Percentiles rank a stretch among this genome's conserved stretches.
Evolutionary conservation across 2,113 vertebrate genomes (phyloP).

Genomic region (Rhodinocichla rosea): DNA sequence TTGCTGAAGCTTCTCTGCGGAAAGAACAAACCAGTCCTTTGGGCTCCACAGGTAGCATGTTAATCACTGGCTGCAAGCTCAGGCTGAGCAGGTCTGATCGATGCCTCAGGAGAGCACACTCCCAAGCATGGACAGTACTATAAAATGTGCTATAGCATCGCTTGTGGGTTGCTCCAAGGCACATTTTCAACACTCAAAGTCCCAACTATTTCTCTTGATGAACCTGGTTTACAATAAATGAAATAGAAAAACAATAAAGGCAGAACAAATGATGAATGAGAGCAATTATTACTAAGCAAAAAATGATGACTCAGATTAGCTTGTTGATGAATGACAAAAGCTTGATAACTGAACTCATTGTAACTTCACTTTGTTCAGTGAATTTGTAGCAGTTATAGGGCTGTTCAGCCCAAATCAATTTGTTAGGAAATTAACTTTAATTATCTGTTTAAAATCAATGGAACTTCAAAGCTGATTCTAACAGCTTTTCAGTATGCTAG

Average conservation of each 20-base stretch:
- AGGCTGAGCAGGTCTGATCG: neutral
- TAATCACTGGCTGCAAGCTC: neutral
- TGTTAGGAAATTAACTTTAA: slow-evolving; percentile 17
- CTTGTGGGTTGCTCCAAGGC: neutral
- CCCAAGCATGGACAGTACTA: neutral
- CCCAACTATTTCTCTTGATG: neutral
- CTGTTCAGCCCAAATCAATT: neutral
- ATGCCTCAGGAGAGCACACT: neutral
- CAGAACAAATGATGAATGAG: slow-evolving; percentile 6
- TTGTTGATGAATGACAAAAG: slow-evolving; percentile 9
- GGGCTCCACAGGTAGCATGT: neutral
- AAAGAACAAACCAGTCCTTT: neutral
- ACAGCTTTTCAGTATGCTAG: neutral
- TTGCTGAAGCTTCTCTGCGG: neutral
- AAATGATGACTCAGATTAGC: neutral
- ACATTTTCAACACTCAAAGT: neutral
- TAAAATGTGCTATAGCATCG: neutral
- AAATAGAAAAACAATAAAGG: slow-evolving; percentile 2
- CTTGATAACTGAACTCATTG: neutral
- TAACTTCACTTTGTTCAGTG: neutral
- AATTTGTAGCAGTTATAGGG: neutral
- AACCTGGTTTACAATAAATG: neutral
- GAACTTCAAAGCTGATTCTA: neutral
- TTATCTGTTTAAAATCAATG: slow-evolving; percentile 22
- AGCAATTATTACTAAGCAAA: neutral